These are phyloP conservation scores for Echinops telfairi DNA, from an alignment of 2,113 vertebrate genomes.

Conservation along the genomic window DNA sequence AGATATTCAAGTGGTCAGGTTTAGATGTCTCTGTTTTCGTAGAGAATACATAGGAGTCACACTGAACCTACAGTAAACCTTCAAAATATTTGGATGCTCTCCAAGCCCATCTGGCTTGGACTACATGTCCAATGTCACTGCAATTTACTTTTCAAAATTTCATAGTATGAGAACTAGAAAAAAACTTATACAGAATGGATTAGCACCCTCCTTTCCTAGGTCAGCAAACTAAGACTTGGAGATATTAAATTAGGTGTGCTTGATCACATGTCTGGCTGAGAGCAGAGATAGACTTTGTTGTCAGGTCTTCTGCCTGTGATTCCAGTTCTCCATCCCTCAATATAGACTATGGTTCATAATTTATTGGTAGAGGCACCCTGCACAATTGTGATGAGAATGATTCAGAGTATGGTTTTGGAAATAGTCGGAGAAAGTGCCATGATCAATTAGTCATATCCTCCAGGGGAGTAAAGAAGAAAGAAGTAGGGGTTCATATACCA, in stretches of 20 bases:
- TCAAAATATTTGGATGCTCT: slow-evolving; percentile 21
- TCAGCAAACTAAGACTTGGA: neutral
- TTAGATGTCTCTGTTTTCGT: slow-evolving; percentile 52
- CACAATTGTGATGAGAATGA: neutral
- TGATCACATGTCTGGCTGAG: neutral
- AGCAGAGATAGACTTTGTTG: neutral
- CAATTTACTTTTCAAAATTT: slow-evolving; percentile 37
- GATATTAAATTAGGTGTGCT: neutral
- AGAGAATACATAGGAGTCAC: neutral
- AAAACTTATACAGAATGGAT: neutral
- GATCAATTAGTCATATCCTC: slow-evolving; percentile 21
- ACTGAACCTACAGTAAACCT: neutral
- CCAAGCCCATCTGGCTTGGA: neutral
- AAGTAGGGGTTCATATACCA: neutral
- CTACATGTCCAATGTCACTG: neutral
- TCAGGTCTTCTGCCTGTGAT: neutral
- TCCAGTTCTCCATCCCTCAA: neutral
- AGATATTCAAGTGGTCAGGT: neutral
- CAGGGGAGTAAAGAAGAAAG: neutral
- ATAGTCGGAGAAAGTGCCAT: neutral
- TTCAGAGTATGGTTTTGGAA: neutral
- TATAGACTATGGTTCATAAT: neutral
- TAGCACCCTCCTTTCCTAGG: slow-evolving; percentile 13
- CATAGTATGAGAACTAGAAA: slow-evolving; percentile 15
- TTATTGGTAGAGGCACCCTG: neutral